These are phyloP conservation scores for Zalophus californianus DNA, from an alignment of 2,797 vertebrate species.

Conservation along the genomic window DNA sequence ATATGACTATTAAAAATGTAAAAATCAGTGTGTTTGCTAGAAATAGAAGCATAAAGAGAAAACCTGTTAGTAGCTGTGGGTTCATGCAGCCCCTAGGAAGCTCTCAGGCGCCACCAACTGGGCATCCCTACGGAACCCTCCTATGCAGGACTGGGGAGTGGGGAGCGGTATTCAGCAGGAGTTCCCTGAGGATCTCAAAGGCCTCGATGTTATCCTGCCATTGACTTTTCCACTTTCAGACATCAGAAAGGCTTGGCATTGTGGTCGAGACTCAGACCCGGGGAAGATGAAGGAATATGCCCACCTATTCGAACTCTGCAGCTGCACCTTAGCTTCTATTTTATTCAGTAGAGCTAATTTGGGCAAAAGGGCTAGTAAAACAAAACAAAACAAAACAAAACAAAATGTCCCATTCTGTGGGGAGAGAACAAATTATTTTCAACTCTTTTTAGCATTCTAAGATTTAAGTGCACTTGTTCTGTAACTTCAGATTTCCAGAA, in stretches of 20 bases:
- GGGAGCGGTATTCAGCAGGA: background rate
- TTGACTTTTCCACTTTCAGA: background rate
- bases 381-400: slow-evolving; percentile 21
- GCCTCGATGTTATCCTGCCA: background rate
- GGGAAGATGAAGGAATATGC: background rate
- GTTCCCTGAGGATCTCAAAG: background rate
- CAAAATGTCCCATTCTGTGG: background rate
- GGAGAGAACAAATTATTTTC: slow-evolving; percentile 30
- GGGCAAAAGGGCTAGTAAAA: background rate
- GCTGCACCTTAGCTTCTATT: background rate
- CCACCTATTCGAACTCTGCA: background rate
- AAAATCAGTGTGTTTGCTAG: background rate
- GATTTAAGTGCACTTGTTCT: background rate
- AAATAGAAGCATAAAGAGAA: slow-evolving; percentile 5
- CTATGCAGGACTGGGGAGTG: background rate
- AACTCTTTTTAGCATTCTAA: slow-evolving; percentile 43
- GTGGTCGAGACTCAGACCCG: background rate
- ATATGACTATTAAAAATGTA: slow-evolving; percentile 23
- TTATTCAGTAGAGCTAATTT: background rate
- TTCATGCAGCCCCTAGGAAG: background rate
- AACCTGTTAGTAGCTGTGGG: background rate
- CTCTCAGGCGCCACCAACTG: background rate
- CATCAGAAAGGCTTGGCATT: background rate
- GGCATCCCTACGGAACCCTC: background rate
- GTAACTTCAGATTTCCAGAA: slow-evolving; percentile 49